These are phyloP conservation scores for Ceyx melanurus DNA, from an alignment of 2,113 vertebrate species.

Conservation along the genomic window DNA sequence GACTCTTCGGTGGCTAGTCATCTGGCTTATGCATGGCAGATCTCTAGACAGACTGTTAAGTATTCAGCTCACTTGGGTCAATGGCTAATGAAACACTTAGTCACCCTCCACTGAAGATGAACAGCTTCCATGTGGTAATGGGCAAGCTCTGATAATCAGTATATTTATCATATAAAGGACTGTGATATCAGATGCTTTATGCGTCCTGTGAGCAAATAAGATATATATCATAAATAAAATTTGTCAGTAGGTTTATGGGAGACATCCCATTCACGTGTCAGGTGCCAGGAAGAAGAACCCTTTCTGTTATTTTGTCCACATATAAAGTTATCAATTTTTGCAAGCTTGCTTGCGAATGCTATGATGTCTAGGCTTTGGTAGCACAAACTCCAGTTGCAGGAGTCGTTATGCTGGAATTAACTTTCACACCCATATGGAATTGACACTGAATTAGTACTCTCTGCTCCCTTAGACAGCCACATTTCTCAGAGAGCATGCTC, in stretches of 20 bases:
- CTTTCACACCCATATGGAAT: neutral
- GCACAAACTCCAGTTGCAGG: neutral
- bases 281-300: neutral
- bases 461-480: fast-evolving
- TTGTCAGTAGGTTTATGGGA: neutral
- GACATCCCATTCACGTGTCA: neutral
- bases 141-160: slow-evolving; percentile 37
- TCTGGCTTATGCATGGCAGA: neutral
- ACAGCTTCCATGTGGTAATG: slow-evolving; percentile 50
- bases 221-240: neutral
- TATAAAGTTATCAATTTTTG: neutral
- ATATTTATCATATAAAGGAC: slow-evolving; percentile 6
- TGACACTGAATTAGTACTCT: neutral
- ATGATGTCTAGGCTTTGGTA: neutral
- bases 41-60: slow-evolving; percentile 36
- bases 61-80: slow-evolving; percentile 6
- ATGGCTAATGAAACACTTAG: slow-evolving; percentile 62
- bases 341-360: neutral
- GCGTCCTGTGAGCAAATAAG: neutral
- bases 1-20: neutral
- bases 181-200: neutral
- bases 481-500: neutral
- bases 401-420: neutral
- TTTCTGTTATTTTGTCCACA: neutral
- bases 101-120: slow-evolving; percentile 60